A percentile compares a stretch with the other conserved stretches of the same genome.
These are phyloP conservation scores for Lasiurus borealis DNA, from an alignment of 2,113 vertebrate genomes.

Conservation along the genomic window DNA sequence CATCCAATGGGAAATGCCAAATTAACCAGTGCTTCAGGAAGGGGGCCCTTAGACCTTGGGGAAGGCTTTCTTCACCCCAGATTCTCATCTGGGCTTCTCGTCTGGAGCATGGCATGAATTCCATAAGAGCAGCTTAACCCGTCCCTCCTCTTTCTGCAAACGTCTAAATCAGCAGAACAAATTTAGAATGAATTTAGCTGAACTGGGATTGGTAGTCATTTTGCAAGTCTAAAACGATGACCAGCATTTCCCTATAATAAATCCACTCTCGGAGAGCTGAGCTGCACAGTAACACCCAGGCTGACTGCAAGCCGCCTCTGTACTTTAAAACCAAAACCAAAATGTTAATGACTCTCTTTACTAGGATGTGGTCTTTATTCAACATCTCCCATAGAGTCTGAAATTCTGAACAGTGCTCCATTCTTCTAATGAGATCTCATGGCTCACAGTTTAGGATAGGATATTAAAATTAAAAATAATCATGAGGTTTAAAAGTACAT, in stretches of 20 bases:
- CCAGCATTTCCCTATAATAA: constrained; percentile 62
- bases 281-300: neutral
- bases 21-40: neutral
- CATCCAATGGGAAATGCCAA: neutral
- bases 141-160: neutral
- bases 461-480: constrained; percentile 7
- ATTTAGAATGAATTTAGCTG: constrained; percentile 47
- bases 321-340: neutral
- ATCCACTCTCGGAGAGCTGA: constrained; percentile 19
- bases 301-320: neutral
- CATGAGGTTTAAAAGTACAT: constrained; percentile 20
- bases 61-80: neutral
- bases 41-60: neutral
- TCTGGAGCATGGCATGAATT: neutral
- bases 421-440: neutral
- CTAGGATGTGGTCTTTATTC: neutral
- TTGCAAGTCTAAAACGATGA: constrained; percentile 51
- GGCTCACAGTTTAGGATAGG: neutral
- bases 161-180: constrained; percentile 41
- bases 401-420: neutral
- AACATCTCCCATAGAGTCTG: neutral
- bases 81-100: constrained; percentile 31
- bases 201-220: constrained; percentile 42
- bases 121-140: neutral
- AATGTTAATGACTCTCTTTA: neutral